Percentiles rank a stretch among this genome's conserved stretches.
These are phyloP conservation scores for Phalera bucephala DNA, from an alignment of 2,888 invertebrate species.

Conservation along the genomic window DNA sequence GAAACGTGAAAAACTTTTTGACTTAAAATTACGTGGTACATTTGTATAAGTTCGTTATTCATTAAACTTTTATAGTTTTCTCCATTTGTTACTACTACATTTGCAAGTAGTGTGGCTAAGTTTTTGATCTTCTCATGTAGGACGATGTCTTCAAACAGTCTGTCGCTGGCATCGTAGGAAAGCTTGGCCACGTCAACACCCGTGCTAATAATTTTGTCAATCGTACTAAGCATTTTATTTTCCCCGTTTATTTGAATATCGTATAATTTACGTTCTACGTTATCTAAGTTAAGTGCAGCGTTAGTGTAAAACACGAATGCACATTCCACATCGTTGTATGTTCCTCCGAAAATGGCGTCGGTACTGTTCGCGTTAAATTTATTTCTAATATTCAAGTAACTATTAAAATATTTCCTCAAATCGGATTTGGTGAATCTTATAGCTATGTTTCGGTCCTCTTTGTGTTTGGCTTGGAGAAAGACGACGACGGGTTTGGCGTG, in stretches of 20 bases:
- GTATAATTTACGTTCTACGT: no score
- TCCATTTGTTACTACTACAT: conserved; percentile 6
- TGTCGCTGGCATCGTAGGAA: conserved; percentile 5
- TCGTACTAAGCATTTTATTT: background rate
- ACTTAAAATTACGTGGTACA: conserved; percentile 19
- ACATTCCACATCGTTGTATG: conserved; percentile 12
- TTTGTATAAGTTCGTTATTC: conserved; percentile 15
- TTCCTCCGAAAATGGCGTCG: conserved; percentile 11
- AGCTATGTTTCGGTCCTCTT: conserved; percentile 9
- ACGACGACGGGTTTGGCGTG: conserved; percentile 9
- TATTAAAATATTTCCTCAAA: conserved; percentile 13
- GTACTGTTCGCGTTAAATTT: conserved; percentile 7
- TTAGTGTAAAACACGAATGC: conserved; percentile 25
- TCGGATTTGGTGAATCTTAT: conserved; percentile 8
- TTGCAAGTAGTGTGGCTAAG: conserved; percentile 11
- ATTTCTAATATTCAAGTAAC: conserved; percentile 13
- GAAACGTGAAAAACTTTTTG: conserved; percentile 11
- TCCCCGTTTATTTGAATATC: conserved; percentile 2
- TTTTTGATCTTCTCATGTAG: conserved; percentile 9
- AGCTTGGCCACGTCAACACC: conserved; percentile 6
- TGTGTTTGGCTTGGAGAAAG: conserved; percentile 26
- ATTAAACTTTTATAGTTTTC: conserved; percentile 6
- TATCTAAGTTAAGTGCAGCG: conserved; percentile 10
- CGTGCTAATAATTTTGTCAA: conserved; percentile 15
- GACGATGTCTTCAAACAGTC: conserved; percentile 13